Conservation (phyloP, 2,797 vertebrate genomes). For the Acropternis orthonyx region DNA sequence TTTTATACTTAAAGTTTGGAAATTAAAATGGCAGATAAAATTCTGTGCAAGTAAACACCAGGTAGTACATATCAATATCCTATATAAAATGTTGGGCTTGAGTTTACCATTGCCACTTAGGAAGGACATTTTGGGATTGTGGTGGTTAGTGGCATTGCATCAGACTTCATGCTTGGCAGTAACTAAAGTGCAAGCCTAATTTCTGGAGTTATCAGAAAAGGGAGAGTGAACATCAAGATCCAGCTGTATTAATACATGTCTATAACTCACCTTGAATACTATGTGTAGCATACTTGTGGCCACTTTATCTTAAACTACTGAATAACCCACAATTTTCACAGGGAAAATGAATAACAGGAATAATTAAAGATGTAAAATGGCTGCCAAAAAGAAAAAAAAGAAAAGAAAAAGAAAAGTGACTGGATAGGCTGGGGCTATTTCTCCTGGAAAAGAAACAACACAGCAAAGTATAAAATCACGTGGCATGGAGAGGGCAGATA, state of each 20-base stretch:
- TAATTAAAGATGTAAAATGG: neutral
- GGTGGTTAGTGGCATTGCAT: neutral
- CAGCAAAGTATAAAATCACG: neutral
- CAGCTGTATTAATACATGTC: neutral
- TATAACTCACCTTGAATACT: neutral
- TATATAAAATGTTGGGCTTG: neutral
- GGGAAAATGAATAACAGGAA: neutral
- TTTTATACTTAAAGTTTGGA: neutral
- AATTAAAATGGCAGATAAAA: neutral
- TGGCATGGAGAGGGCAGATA: neutral
- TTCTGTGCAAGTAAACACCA: neutral
- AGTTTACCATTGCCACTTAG: neutral
- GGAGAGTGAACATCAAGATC: neutral
- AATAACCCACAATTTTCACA: neutral
- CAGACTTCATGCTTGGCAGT: neutral
- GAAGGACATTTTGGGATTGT: neutral
- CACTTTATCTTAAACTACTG: neutral
- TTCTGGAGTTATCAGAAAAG: neutral
- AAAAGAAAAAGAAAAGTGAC: neutral
- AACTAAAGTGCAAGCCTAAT: neutral
- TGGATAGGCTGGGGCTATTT: neutral
- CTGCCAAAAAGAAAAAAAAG: neutral
- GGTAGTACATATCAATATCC: neutral
- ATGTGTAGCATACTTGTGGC: neutral
- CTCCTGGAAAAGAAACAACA: neutral